These are phyloP conservation scores for Nomada lathburiana DNA, from an alignment of 2,888 invertebrate genomes.

Conservation along the genomic window DNA sequence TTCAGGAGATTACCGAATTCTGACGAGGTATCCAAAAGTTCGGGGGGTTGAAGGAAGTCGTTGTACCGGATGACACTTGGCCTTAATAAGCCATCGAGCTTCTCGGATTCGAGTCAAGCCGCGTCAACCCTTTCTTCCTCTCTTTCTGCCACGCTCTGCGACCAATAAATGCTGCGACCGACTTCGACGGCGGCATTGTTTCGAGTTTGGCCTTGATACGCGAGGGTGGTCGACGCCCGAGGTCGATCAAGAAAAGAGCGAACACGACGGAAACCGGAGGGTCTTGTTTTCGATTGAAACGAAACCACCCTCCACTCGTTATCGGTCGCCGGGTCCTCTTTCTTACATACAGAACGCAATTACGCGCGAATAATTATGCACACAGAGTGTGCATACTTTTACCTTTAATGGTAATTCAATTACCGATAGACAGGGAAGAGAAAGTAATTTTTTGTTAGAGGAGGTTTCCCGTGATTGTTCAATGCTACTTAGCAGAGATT, in stretches of 20 bases:
- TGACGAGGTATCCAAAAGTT: slow-evolving; percentile 1
- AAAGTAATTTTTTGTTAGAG: not conserved
- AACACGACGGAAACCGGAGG: slow-evolving; percentile 42
- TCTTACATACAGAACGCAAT: not conserved
- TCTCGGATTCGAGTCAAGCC: slow-evolving; percentile 63
- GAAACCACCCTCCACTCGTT: slow-evolving; percentile 13
- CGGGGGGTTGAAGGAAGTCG: slow-evolving; percentile 38
- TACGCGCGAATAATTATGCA: slow-evolving; percentile 33
- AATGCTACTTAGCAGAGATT: too few species aligned
- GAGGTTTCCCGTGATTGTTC: not conserved
- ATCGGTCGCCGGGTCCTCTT: slow-evolving; percentile 1
- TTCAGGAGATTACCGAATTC: slow-evolving; percentile 52
- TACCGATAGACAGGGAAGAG: not conserved
- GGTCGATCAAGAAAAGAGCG: slow-evolving; percentile 33
- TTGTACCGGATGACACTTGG: slow-evolving; percentile 78
- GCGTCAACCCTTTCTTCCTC: slow-evolving; percentile 29
- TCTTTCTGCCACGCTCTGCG: not conserved
- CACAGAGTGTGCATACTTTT: not conserved
- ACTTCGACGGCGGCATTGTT: slow-evolving; percentile 50
- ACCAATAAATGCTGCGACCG: slow-evolving; percentile 50
- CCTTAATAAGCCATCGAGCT: slow-evolving; percentile 82
- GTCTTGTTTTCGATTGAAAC: slow-evolving; percentile 11
- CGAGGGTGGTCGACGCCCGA: slow-evolving; percentile 21
- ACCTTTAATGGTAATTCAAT: not conserved
- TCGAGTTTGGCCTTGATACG: slow-evolving; percentile 49